These are phyloP conservation scores for Procambarus clarkii DNA, from an alignment of 1,140 invertebrate species.

Conservation along the genomic window DNA sequence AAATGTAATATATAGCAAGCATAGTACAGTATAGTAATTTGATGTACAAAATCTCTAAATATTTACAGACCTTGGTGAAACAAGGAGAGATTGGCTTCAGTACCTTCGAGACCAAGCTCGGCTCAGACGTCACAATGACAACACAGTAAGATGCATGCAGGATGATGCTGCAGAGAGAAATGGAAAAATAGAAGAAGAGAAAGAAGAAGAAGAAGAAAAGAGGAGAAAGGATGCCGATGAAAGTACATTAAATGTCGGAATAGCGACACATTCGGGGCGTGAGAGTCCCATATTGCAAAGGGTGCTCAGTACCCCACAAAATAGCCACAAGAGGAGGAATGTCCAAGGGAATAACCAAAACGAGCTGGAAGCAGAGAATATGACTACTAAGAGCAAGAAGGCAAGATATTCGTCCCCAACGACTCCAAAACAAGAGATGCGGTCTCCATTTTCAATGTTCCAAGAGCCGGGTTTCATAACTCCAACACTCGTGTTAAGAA, in stretches of 20 bases:
- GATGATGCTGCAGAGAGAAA: neutral
- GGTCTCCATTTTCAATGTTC: neutral
- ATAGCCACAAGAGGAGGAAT: neutral
- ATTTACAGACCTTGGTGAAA: neutral
- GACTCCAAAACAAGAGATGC: neutral
- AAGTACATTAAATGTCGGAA: too few species aligned
- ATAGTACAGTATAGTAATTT: too few species aligned
- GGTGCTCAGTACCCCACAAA: too few species aligned
- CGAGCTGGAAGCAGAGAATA: neutral
- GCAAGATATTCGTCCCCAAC: neutral
- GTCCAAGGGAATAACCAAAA: neutral
- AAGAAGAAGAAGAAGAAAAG: neutral
- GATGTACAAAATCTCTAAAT: neutral
- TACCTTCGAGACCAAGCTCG: neutral
- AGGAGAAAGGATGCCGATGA: too few species aligned
- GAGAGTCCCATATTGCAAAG: too few species aligned
- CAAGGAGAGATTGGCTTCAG: neutral
- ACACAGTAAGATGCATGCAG: neutral
- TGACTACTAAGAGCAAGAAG: neutral
- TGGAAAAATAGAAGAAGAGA: neutral
- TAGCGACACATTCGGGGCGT: too few species aligned
- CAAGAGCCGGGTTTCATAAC: neutral
- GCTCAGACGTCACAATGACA: neutral
- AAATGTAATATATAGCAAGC: too few species aligned
- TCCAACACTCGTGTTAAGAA: neutral